These are phyloP conservation scores for Mechanitis mazaeus DNA, from an alignment of 2,888 invertebrate species.

Conservation along the genomic window DNA sequence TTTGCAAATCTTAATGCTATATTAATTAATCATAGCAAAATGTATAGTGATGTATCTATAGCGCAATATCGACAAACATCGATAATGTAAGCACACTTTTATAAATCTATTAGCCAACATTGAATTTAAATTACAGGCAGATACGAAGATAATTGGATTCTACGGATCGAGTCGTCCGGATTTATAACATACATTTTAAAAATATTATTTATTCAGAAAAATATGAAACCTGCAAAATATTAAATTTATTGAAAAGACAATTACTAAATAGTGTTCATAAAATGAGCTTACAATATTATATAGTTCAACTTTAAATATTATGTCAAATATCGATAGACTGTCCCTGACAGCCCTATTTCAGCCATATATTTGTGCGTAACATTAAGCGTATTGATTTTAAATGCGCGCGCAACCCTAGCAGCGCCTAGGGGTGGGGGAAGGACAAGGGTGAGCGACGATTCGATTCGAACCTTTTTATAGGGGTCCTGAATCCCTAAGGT, in stretches of 20 bases:
- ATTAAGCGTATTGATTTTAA: constrained; percentile 70
- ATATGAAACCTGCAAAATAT: too few species aligned
- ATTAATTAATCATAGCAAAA: constrained; percentile 26
- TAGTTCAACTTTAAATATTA: constrained; percentile 19
- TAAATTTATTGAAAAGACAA: too few species aligned
- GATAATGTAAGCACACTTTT: constrained; percentile 40
- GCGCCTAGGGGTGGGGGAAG: constrained; percentile 44
- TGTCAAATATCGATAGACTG: constrained; percentile 55
- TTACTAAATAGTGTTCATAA: too few species aligned
- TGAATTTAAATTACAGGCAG: constrained; percentile 28
- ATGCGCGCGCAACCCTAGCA: constrained; percentile 65
- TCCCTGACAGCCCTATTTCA: constrained; percentile 61
- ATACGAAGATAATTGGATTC: constrained; percentile 26
- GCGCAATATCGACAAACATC: constrained; percentile 28
- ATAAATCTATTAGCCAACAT: constrained; percentile 32
- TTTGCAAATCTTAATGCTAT: constrained; percentile 24
- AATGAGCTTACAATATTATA: too few species aligned
- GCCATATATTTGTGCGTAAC: constrained; percentile 69
- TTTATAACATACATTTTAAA: background rate
- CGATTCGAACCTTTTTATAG: constrained; percentile 72
- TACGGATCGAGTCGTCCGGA: constrained; percentile 7
- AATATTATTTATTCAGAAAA: too few species aligned
- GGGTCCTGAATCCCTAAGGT: constrained; percentile 66
- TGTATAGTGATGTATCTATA: constrained; percentile 15
- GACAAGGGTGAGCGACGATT: constrained; percentile 65